Base-by-base conservation (phyloP, 2,113 vertebrate species). In the Pristiophorus japonicus region DNA sequence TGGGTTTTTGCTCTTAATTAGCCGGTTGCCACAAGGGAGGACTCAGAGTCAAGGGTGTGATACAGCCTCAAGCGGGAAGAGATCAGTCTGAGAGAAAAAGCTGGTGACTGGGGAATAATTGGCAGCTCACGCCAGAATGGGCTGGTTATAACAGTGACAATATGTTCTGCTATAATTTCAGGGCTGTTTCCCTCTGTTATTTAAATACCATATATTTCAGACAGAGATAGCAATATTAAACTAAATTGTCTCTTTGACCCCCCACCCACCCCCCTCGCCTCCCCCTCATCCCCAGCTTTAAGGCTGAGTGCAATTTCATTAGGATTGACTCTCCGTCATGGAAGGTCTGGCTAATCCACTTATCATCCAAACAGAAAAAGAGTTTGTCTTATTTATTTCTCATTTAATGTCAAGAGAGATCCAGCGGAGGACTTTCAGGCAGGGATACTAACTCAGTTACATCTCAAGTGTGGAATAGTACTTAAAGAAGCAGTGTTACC, bases 1-100 rank as follows among this genome's bases (percentile, higher is more conserved):
- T 97, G 97, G 51, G 97, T 97, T 97, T 97, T 97, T 97, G 97
- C 97, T 98, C 97, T 97, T 98, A 98, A 98, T 98, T 98, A 98
- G 97, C 97, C 97, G 97, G 96, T 96, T 96, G 97, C 97, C 97
- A 97, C 97, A 95, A 97, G 97, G 97, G 98, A 98, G 96, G 96
- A 97, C 97, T 98, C 97, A 96, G 97, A 98, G 97, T 98, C 97
- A 97, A 96, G 97, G 97, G 97, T 98, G 97, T 97, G 97, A 98
- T 98, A 98, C 97, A 97, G 97, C 97, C 97, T 97, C 96, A 96
- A 97, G 98, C 96, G 96, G 97, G 95, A 96, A 96, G 96, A 97
- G 97, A 97, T 97, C 96, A 95, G 97, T 98, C 97, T 97, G 96
- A 96, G 93, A 70, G 45, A 70, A 96, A 96, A 96, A 97, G 97